Evolutionary conservation across 2,888 invertebrate species (phyloP), one percentile per base, ranked within the genome.

Genomic region (Corbicula japonica): DNA sequence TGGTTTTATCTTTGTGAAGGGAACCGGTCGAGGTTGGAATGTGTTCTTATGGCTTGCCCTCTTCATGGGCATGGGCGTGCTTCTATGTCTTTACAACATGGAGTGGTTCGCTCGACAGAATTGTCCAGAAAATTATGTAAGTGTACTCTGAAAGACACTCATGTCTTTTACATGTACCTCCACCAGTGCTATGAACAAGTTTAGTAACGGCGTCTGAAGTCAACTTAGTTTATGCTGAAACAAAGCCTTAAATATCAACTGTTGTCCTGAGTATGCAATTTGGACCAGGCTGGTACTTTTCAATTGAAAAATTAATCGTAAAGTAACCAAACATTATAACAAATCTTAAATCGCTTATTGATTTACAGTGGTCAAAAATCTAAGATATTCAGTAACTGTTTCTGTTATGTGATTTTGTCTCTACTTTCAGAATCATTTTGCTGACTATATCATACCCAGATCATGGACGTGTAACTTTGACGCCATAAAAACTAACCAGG

Each of bases 31-130:
- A 26, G 89, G 90, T 65, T 92, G 92, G 86, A 98, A 98, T 92
- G 94, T 97, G n/a, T 94, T 97, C 68, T 94, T 99, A 92, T 98
- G 98, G 97, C 95, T 97, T 56, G 94, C 95, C 0, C 94, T 98
- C 70, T 96, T 96, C 71, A 94, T 96, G 21, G 99, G 98, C 63
- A 96, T 95, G 84, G 97, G 97, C 78, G 87, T 96, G 2, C 92
- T 96, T n/a, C 94, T 96, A 92, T 96, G 96, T 88, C 92, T 97
- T 2, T 98, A 98, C 92, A 95, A 96, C 30, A 96, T 98, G 95
- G 99, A 99, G 94, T 96, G 95, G 94, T 97, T 96, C 92, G 97
- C 97, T 0, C 95, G 97, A 56, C 93, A 94, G 69, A 97, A 97
- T 93, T 97, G 97, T 89, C 96, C 96, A 0, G 94, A 94, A 4